These are phyloP conservation scores for Phalacrocorax carbo DNA, from an alignment of 2,113 vertebrate species.

Conservation along the genomic window DNA sequence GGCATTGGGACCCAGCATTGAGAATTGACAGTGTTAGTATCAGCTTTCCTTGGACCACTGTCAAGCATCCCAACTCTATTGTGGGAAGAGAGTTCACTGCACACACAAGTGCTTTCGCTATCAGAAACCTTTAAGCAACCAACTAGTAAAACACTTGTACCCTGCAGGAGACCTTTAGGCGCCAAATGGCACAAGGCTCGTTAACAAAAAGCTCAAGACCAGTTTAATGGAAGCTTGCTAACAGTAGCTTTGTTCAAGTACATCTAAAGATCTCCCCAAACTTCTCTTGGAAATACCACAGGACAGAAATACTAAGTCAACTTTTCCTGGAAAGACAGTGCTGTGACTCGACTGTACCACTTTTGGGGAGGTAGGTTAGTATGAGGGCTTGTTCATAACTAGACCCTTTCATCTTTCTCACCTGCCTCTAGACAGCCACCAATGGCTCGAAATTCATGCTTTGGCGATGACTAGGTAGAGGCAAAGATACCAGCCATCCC, in stretches of 20 bases:
- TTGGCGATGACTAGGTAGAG: neutral
- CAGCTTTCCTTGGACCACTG: neutral
- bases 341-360: neutral
- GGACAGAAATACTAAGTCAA: neutral
- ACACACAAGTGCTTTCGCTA: neutral
- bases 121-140: neutral
- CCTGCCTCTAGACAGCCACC: neutral
- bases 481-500: neutral
- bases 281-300: neutral
- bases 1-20: neutral
- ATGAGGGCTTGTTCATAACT: neutral
- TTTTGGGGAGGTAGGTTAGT: neutral
- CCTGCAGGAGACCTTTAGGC: neutral
- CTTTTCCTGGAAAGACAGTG: neutral
- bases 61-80: neutral
- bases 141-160: neutral
- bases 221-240: neutral
- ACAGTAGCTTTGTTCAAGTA: neutral
- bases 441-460: neutral
- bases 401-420: neutral
- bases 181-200: neutral
- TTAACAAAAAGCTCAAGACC: neutral
- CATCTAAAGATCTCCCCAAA: neutral
- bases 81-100: neutral
- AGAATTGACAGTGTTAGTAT: neutral